Conservation (phyloP, 1,140 invertebrate species). For the Doryteuthis pealeii region DNA sequence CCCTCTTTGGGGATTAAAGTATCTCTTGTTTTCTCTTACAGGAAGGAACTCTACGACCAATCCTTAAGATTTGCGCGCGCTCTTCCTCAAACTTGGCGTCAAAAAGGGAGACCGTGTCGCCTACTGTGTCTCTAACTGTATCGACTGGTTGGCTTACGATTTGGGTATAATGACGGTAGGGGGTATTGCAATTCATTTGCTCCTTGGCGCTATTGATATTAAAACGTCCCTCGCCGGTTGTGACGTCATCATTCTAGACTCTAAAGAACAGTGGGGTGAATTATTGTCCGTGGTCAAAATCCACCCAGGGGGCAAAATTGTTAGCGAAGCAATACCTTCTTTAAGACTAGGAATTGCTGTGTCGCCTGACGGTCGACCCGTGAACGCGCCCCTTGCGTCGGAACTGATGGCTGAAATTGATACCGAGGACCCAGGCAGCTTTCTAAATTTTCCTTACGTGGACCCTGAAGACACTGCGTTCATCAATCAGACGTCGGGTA, state of each 20-base stretch:
- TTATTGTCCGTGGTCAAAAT: background rate
- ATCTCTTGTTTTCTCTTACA: background rate
- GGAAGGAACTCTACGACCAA: background rate
- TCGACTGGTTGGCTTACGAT: background rate
- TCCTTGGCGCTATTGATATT: background rate
- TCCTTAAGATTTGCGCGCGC: background rate
- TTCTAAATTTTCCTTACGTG: background rate
- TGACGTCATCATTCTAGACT: background rate
- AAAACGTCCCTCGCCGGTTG: background rate
- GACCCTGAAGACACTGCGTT: conserved; percentile 8
- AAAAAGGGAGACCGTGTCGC: background rate
- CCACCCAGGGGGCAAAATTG: background rate
- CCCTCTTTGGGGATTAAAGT: no score
- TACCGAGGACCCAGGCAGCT: background rate
- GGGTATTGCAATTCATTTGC: background rate
- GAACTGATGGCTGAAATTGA: background rate
- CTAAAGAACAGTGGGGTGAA: background rate
- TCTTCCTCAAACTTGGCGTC: background rate
- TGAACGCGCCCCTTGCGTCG: background rate
- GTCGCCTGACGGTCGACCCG: background rate
- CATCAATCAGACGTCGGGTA: conserved; percentile 6
- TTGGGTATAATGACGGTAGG: background rate
- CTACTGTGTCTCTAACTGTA: background rate
- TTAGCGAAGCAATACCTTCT: background rate
- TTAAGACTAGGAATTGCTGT: background rate